phyloP scores from a whole-genome alignment of 1,140 invertebrate species.

The Polypedilum pembai region DNA sequence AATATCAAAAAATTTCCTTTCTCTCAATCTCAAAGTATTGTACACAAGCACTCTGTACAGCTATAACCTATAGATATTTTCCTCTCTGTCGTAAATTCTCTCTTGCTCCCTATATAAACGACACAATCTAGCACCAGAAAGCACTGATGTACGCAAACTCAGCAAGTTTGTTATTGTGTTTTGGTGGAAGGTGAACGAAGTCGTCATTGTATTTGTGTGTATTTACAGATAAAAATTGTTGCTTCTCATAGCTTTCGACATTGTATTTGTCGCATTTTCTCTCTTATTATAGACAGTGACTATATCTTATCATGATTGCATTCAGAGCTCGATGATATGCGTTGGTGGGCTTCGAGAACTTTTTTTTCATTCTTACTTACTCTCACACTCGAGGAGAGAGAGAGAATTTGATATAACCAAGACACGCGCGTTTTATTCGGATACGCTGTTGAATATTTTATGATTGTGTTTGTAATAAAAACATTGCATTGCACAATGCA shows the following conservation, averaged over 20 bases:
- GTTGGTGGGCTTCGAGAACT: background rate
- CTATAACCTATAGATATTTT: too few species aligned
- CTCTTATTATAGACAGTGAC: background rate
- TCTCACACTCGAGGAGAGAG: too few species aligned
- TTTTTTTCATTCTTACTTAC: too few species aligned
- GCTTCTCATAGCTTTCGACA: background rate
- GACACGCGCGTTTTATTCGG: background rate
- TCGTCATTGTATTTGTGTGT: background rate
- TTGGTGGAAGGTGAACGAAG: background rate
- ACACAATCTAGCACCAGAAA: background rate
- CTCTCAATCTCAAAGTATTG: too few species aligned
- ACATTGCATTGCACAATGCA: conserved; percentile 28
- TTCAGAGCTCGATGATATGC: background rate
- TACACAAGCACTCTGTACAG: too few species aligned
- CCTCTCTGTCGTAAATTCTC: background rate
- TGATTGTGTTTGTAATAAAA: conserved; percentile 24
- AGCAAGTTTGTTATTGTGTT: background rate
- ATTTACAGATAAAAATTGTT: conserved; percentile 14
- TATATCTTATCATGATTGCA: background rate
- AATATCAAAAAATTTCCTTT: too few species aligned
- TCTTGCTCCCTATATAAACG: background rate
- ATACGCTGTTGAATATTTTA: conserved; percentile 7
- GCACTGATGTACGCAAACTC: conserved; percentile 8
- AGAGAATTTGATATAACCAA: background rate
- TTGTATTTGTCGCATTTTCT: background rate